Evolutionary conservation across 2,888 invertebrate genomes (phyloP).

Genomic region (Orchesella flavescens): DNA sequence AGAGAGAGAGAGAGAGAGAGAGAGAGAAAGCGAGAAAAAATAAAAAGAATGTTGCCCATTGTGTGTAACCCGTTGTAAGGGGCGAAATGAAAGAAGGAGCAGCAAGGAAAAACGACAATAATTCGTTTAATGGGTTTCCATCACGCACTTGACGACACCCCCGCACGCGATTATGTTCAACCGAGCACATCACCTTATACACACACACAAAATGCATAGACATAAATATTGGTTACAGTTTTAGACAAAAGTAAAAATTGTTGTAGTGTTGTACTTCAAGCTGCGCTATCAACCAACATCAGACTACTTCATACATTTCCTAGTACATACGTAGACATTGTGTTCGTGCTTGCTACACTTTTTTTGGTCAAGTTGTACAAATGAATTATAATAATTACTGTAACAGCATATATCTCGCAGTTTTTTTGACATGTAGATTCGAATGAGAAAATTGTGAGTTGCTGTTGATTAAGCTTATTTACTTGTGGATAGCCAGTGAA

Average conservation of each 20-base stretch:
- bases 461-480: too few species aligned
- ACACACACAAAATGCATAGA: background rate
- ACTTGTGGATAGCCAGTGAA: too few species aligned
- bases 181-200: background rate
- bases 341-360: too few species aligned
- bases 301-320: too few species aligned
- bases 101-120: conserved; percentile 63
- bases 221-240: conserved; percentile 5
- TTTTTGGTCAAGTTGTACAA: too few species aligned
- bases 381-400: too few species aligned
- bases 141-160: conserved; percentile 67
- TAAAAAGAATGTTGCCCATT: background rate
- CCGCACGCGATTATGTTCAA: conserved; percentile 57
- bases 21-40: too few species aligned
- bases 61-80: background rate
- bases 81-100: conserved; percentile 16
- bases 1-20: too few species aligned
- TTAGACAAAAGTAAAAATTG: background rate
- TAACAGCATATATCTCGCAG: too few species aligned
- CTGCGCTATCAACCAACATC: background rate
- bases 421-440: too few species aligned
- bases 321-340: too few species aligned
- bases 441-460: too few species aligned
- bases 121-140: conserved; percentile 71
- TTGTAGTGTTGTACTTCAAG: background rate